Percentiles rank a stretch among this genome's conserved stretches.
These are phyloP conservation scores for Isichthys henryi DNA, from an alignment of 2,113 vertebrate genomes.

Conservation along the genomic window DNA sequence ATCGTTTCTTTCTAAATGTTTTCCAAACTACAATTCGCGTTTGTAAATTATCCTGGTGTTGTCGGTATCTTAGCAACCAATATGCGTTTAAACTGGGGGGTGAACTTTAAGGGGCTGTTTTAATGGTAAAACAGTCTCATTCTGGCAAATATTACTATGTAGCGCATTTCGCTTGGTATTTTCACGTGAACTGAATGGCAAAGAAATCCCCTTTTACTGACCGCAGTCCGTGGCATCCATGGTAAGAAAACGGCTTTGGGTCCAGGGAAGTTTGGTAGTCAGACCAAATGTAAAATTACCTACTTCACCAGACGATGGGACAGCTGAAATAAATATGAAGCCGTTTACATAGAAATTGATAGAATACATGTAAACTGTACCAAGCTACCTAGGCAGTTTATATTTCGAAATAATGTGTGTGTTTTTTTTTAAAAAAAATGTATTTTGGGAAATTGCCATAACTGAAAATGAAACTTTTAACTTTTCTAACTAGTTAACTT, in stretches of 20 bases:
- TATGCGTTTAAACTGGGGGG: neutral
- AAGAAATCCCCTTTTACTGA: neutral
- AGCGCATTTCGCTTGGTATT: neutral
- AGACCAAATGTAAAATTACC: neutral
- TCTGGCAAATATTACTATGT: neutral
- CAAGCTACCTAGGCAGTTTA: neutral
- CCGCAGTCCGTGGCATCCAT: neutral
- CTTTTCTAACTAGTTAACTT: neutral
- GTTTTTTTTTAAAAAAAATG: neutral
- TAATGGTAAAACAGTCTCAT: neutral
- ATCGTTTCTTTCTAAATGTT: neutral
- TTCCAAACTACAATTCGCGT: neutral
- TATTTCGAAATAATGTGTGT: neutral
- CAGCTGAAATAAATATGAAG: neutral
- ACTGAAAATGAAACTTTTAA: neutral
- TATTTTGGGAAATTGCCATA: neutral
- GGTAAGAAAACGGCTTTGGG: neutral
- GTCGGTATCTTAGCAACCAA: conserved; percentile 13
- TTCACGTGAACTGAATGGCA: neutral
- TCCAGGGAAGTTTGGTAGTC: neutral
- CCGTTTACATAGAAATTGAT: neutral
- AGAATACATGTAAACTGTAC: neutral
- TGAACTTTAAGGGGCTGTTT: neutral
- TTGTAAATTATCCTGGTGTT: neutral
- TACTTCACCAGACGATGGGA: neutral